phyloP scores from a whole-genome alignment of 2,797 vertebrate species.

The Oreochromis mossambicus region DNA sequence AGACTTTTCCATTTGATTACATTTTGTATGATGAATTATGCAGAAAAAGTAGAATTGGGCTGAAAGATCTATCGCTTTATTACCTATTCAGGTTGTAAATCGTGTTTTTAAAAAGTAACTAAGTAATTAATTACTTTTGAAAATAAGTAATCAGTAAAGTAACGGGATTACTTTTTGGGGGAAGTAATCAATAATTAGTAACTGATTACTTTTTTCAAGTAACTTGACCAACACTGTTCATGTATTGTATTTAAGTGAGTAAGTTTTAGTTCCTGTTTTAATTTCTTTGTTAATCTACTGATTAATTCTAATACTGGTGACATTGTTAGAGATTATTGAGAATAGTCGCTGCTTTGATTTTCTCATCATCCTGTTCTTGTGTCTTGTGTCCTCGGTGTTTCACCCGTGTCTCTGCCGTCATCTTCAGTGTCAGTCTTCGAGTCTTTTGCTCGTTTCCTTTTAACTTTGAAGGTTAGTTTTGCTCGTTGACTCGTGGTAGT shows the following conservation, averaged over 20 bases:
- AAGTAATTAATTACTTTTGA: too few relatives aligned
- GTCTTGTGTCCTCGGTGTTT: not conserved
- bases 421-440: accelerated
- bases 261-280: not conserved
- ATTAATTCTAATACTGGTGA: not conserved
- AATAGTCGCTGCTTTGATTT: not conserved
- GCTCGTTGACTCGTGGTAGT: accelerated
- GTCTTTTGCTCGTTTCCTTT: not conserved
- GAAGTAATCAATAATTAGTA: too few relatives aligned
- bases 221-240: too few relatives aligned
- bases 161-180: too few relatives aligned
- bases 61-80: too few relatives aligned
- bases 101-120: too few relatives aligned
- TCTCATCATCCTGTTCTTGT: accelerated
- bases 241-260: not conserved
- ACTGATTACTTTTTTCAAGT: too few relatives aligned
- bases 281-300: not conserved
- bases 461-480: not conserved
- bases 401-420: not conserved
- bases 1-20: too few relatives aligned
- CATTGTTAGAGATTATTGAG: not conserved
- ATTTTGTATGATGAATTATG: too few relatives aligned
- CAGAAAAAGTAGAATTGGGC: too few relatives aligned
- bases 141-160: too few relatives aligned
- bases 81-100: too few relatives aligned